phyloP scores from a whole-genome alignment of 2,113 vertebrate species.

The Clinocottus analis region DNA sequence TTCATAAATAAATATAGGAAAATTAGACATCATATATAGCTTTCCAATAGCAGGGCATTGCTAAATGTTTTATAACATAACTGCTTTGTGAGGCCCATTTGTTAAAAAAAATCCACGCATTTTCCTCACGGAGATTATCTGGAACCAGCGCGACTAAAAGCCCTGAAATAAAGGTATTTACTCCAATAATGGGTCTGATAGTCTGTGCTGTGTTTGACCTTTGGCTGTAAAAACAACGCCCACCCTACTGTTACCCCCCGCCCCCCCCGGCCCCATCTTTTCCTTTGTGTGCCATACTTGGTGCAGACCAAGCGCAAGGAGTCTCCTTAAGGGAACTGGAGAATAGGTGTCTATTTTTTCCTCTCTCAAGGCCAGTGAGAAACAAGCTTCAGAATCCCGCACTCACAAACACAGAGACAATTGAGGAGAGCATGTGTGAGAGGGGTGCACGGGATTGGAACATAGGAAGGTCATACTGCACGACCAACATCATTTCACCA shows the following conservation, averaged over 20 bases:
- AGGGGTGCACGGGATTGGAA: constrained; percentile 53
- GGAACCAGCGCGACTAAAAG: constrained; percentile 66
- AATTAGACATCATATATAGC: constrained; percentile 83
- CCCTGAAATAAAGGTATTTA: constrained; percentile 77
- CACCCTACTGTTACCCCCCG: constrained; percentile 13
- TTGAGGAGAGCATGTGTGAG: constrained; percentile 60
- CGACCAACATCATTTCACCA: constrained; percentile 66
- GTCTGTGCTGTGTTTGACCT: constrained; percentile 79
- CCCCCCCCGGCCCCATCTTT: no score
- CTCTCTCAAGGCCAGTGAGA: constrained; percentile 64
- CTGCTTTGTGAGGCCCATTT: constrained; percentile 63
- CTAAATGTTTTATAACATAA: constrained; percentile 62
- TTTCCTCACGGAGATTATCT: constrained; percentile 65
- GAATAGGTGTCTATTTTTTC: constrained; percentile 62
- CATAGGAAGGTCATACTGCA: constrained; percentile 68
- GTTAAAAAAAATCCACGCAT: constrained; percentile 60
- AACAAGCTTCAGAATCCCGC: constrained; percentile 52
- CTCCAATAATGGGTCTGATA: constrained; percentile 78
- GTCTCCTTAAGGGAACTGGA: constrained; percentile 63
- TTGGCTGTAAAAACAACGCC: constrained; percentile 71
- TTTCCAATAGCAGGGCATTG: constrained; percentile 74
- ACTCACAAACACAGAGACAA: constrained; percentile 69
- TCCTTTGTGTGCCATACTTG: constrained; percentile 56
- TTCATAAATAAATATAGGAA: constrained; percentile 83
- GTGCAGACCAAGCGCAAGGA: constrained; percentile 45